Percentiles rank a stretch among this genome's conserved stretches.
Evolutionary conservation across 2,113 vertebrate genomes (phyloP).

Genomic region (Sporophila hypoxantha): DNA sequence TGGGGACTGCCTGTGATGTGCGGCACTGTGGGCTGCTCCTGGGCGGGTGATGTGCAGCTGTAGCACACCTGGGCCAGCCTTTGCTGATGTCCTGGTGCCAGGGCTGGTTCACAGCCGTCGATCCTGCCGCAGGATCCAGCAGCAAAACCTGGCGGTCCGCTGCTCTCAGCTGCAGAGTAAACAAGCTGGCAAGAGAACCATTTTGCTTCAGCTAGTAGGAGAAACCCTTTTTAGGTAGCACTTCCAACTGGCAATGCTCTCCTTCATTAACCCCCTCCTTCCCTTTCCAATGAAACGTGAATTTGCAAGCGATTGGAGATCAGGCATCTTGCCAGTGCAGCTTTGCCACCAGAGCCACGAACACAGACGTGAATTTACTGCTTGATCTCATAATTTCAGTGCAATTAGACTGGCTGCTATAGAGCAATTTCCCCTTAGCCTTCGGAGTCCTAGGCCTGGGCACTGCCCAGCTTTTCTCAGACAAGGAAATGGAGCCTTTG

Average conservation of each 20-base stretch:
- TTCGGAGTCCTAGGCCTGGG: not conserved
- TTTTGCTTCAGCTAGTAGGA: slow-evolving; percentile 63
- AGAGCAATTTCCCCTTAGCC: slow-evolving; percentile 47
- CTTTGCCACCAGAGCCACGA: slow-evolving; percentile 44
- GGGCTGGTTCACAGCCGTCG: not conserved
- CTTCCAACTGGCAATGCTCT: slow-evolving; percentile 59
- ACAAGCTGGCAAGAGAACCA: slow-evolving; percentile 64
- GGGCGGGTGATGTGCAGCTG: not conserved
- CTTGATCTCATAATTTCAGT: slow-evolving; percentile 43
- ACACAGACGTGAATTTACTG: slow-evolving; percentile 43
- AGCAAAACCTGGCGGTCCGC: slow-evolving; percentile 40
- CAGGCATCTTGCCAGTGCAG: not conserved
- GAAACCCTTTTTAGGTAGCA: slow-evolving; percentile 65
- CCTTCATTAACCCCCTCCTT: slow-evolving; percentile 58
- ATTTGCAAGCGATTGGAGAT: not conserved
- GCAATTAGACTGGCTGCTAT: slow-evolving; percentile 46
- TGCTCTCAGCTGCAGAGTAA: slow-evolving; percentile 61
- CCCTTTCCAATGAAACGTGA: slow-evolving; percentile 16
- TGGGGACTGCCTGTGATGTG: not conserved
- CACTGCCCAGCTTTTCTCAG: slow-evolving; percentile 23
- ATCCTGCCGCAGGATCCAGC: slow-evolving; percentile 3
- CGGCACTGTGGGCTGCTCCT: not conserved
- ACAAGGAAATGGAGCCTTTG: not conserved
- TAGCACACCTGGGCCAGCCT: not conserved
- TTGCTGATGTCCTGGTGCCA: not conserved